Evolutionary conservation across 23 tunicate species (phyloP).

Genomic region (Halocynthia roretzi): DNA sequence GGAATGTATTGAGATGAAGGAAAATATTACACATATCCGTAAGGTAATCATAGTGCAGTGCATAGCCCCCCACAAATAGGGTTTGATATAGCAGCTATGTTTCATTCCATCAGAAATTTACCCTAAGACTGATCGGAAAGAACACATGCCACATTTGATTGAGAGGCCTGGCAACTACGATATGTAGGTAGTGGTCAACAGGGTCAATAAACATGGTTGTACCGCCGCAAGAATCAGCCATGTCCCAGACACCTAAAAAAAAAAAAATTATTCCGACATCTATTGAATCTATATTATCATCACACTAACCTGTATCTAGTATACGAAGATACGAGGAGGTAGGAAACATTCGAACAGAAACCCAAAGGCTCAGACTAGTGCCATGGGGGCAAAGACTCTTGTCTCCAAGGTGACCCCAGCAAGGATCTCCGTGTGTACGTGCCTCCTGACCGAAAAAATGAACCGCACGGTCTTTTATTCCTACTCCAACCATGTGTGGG

Average conservation of each 20-base stretch:
- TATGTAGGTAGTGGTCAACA: conserved; percentile 1
- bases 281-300: background rate
- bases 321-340: conserved; percentile 18
- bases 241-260: conserved; percentile 20
- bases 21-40: no score
- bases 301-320: conserved; percentile 35
- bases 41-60: no score
- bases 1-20: no score
- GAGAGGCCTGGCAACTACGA: background rate
- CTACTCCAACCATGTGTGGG: conserved; percentile 23
- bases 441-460: conserved; percentile 48
- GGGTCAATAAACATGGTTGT: conserved; percentile 16
- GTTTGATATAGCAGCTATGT: no score
- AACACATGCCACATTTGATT: conserved; percentile 14
- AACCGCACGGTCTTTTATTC: conserved; percentile 39
- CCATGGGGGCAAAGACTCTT: conserved; percentile 17
- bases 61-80: no score
- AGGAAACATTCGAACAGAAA: conserved; percentile 36
- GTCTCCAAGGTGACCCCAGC: conserved; percentile 46
- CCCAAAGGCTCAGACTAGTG: conserved; percentile 50
- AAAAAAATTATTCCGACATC: background rate
- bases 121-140: background rate
- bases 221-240: conserved; percentile 14
- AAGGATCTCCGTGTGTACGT: conserved; percentile 27
- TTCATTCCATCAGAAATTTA: no score